These are phyloP conservation scores for Nycticryphes semicollaris DNA, from an alignment of 2,113 vertebrate genomes.

Conservation along the genomic window DNA sequence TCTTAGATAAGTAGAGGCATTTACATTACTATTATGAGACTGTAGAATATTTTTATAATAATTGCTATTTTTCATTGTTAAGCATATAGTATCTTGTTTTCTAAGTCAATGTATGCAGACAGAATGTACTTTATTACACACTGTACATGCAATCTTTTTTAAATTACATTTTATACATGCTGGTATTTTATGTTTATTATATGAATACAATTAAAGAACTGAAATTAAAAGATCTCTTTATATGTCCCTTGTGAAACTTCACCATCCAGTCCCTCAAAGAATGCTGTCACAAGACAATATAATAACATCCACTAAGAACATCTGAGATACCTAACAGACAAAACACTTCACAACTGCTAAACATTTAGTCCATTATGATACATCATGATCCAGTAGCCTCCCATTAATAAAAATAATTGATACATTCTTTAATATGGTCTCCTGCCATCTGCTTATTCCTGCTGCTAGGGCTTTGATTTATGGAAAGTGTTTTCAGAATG, in stretches of 20 bases:
- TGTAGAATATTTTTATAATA: slow-evolving; percentile 76
- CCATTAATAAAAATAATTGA: slow-evolving; percentile 75
- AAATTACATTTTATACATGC: slow-evolving; percentile 57
- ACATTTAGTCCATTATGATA: slow-evolving; percentile 53
- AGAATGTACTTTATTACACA: slow-evolving; percentile 51
- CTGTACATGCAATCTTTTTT: slow-evolving; percentile 56
- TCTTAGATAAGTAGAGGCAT: slow-evolving; percentile 70
- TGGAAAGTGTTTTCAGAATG: slow-evolving; percentile 76
- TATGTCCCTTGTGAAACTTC: slow-evolving; percentile 30
- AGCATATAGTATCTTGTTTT: slow-evolving; percentile 72
- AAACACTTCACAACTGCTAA: slow-evolving; percentile 59
- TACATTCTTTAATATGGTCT: slow-evolving; percentile 67
- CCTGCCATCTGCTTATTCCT: slow-evolving; percentile 73
- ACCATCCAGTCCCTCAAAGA: neutral
- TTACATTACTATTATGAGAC: slow-evolving; percentile 69
- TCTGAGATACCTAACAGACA: slow-evolving; percentile 24
- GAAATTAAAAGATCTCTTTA: slow-evolving; percentile 50
- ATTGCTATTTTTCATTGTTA: slow-evolving; percentile 76
- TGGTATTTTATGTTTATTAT: slow-evolving; percentile 63
- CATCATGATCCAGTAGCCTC: slow-evolving; percentile 53
- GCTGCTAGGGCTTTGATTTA: slow-evolving; percentile 75
- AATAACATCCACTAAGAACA: slow-evolving; percentile 10
- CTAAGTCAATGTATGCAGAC: slow-evolving; percentile 62
- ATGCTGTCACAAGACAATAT: neutral
- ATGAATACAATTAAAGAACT: slow-evolving; percentile 56